These are phyloP conservation scores for Scomberomorus guttatus DNA, from an alignment of 2,797 vertebrate species.

Conservation along the genomic window DNA sequence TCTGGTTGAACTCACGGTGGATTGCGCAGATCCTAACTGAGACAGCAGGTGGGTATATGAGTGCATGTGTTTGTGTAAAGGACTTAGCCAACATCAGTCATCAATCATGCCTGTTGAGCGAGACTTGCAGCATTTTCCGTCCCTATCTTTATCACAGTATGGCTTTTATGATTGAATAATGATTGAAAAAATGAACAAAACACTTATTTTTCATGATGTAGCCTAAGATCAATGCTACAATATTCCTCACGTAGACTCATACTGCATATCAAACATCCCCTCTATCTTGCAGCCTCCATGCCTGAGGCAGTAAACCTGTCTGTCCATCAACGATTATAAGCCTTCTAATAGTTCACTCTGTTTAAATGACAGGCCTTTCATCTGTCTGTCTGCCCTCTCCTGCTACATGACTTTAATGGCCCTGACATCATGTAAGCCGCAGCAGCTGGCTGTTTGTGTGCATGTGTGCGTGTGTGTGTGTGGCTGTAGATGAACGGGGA, in stretches of 20 bases:
- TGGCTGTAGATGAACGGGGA: conserved; percentile 51
- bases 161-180: conserved; percentile 13
- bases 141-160: background rate
- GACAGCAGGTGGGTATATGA: conserved; percentile 1
- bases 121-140: conserved; percentile 13
- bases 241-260: background rate
- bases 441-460: conserved; percentile 73
- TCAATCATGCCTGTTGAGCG: conserved; percentile 28
- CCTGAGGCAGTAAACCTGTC: conserved; percentile 64
- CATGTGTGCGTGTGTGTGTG: conserved; percentile 33
- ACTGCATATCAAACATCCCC: conserved; percentile 4
- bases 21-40: conserved; percentile 33
- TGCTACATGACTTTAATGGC: conserved; percentile 80
- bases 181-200: background rate
- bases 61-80: conserved; percentile 26
- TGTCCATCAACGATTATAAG: conserved; percentile 67
- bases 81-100: conserved; percentile 20
- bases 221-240: conserved; percentile 1
- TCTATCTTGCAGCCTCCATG: conserved; percentile 36
- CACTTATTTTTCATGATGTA: background rate
- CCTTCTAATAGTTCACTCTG: conserved; percentile 67
- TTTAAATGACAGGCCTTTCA: conserved; percentile 80
- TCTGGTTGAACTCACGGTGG: conserved; percentile 63
- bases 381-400: conserved; percentile 71
- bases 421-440: conserved; percentile 81